A percentile compares a stretch with the other conserved stretches of the same genome.
These are phyloP conservation scores for Myrmophylax atrothorax DNA, from an alignment of 2,113 vertebrate species.

Conservation along the genomic window DNA sequence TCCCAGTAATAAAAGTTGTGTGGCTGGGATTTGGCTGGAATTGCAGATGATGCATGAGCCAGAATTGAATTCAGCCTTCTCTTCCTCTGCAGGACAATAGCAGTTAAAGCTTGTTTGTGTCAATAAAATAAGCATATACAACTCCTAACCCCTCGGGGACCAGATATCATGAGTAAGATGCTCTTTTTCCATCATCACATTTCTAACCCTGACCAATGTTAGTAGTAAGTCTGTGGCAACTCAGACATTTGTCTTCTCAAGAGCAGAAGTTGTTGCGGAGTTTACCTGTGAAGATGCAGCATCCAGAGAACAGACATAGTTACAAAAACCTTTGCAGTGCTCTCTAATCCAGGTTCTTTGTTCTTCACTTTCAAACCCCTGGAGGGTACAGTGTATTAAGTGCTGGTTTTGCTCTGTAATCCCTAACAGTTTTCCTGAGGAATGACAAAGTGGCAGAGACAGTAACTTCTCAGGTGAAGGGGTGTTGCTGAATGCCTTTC, in stretches of 20 bases:
- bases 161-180: slow-evolving; percentile 25
- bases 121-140: slow-evolving; percentile 46
- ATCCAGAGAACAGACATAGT: not conserved
- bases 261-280: not conserved
- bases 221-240: slow-evolving; percentile 19
- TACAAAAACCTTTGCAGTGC: not conserved
- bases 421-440: not conserved
- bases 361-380: not conserved
- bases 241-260: not conserved
- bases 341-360: not conserved
- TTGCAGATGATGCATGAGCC: slow-evolving; percentile 36
- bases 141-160: not conserved
- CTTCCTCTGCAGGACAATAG: slow-evolving; percentile 55
- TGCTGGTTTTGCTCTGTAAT: not conserved
- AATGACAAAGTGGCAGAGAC: not conserved
- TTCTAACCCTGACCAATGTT: not conserved
- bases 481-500: not conserved
- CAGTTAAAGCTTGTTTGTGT: slow-evolving; percentile 46
- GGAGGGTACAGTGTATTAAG: not conserved
- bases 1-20: slow-evolving; percentile 57
- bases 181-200: slow-evolving; percentile 37
- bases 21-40: slow-evolving; percentile 53
- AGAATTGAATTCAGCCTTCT: slow-evolving; percentile 43
- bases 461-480: not conserved
- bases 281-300: not conserved